Base-by-base conservation (phyloP, 2,113 vertebrate genomes). In the Sinocyclocheilus rhinocerous region DNA sequence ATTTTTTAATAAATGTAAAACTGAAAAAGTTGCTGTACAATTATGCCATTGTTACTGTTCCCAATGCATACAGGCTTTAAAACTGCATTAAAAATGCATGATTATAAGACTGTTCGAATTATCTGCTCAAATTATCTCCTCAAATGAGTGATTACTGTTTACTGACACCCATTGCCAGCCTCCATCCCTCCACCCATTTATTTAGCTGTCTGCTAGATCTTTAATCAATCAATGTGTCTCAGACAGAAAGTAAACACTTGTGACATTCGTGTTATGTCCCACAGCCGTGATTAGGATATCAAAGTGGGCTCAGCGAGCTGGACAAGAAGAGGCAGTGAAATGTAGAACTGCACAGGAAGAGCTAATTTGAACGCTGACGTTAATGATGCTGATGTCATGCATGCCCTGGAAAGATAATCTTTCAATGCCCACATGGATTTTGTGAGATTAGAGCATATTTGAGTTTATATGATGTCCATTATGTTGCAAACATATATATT, bases 71-170 rank as follows among this genome's bases (percentile, higher is more conserved):
- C 36, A 72, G 18, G 69, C 69, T 72, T 75, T 75, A 45, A n/a
- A 75, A 45, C 22, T 48, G 42, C 4, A 48, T 76, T 48, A 26
- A 45, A 76, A 7, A 13, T 48, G 26, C 42, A 76, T 48, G 72
- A 75, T 75, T 45, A 16, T 76, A 42, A 76, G n/a, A 76, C 22
- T 29, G n/a, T 29, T 13, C 11, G 4, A 3, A 59, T 59, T 26
- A 67, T 67, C 63, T 75, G 42, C 39, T 72, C 4, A 72, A 72
- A 39, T 72, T 0, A 70, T 70, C 33, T 72, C 33, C 36, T 39
- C 36, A 72, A 42, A 72, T 72, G 36, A 72, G 36, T 72, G 69
- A n/a, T 72, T 72, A 72, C 69, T 72, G 69, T 72, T 72, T 72
- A 22, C 36, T 39, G 9, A 72, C 69, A 72, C 69, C 11, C 42